phyloP scores from a whole-genome alignment of 2,113 vertebrate species.

The Pelodiscus sinensis region DNA sequence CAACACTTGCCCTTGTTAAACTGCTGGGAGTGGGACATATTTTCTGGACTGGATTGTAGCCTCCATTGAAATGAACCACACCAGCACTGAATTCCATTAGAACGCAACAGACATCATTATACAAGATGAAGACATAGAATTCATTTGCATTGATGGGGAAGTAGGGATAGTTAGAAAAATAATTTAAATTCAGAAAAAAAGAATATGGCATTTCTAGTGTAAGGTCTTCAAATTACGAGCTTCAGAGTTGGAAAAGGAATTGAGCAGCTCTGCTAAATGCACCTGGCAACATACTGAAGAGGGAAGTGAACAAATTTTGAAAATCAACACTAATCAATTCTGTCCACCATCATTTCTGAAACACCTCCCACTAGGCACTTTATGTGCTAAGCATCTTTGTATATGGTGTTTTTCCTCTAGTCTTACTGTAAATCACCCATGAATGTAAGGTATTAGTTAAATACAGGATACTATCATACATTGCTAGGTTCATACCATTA shows the following conservation, averaged over 20 bases:
- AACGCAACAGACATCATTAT: slow-evolving; percentile 8
- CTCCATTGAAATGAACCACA: neutral
- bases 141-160: neutral
- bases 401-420: accelerated
- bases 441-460: neutral
- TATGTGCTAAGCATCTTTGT: neutral
- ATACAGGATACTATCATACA: accelerated
- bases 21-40: neutral
- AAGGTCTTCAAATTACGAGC: slow-evolving; percentile 39
- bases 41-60: neutral
- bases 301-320: accelerated
- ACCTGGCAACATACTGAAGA: neutral
- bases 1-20: neutral
- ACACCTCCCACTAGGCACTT: neutral
- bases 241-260: neutral
- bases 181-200: slow-evolving; percentile 1
- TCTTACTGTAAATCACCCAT: accelerated
- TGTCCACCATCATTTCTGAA: neutral
- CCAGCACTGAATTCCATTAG: neutral
- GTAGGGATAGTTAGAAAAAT: slow-evolving; percentile 9
- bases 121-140: neutral
- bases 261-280: neutral
- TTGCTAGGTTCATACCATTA: accelerated
- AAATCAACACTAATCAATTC: neutral
- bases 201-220: slow-evolving; percentile 19